Percentiles rank a stretch among this genome's conserved stretches.
Evolutionary conservation across 2,888 invertebrate species (phyloP).

Genomic region (Panopea generosa): DNA sequence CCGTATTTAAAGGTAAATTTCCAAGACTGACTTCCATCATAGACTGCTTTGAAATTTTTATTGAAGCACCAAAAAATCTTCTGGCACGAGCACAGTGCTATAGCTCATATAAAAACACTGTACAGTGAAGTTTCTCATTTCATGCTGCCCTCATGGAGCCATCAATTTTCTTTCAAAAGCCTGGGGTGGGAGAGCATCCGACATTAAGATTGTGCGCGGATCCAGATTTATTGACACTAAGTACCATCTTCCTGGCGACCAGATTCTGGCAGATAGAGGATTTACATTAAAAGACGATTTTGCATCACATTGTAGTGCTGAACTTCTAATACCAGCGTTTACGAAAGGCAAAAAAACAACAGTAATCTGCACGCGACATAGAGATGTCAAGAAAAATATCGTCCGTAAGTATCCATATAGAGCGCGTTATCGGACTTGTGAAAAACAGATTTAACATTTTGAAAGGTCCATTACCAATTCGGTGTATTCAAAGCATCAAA

Average conservation of each 20-base stretch:
- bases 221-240: constrained; percentile 47
- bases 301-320: constrained; percentile 42
- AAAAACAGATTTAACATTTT: constrained; percentile 1
- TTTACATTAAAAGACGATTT: constrained; percentile 65
- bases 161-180: constrained; percentile 55
- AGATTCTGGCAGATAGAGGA: constrained; percentile 63
- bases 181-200: constrained; percentile 63
- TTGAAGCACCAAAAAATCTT: constrained; percentile 21
- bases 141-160: constrained; percentile 40
- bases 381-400: constrained; percentile 53
- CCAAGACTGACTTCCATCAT: constrained; percentile 27
- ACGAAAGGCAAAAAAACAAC: constrained; percentile 56
- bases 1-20: constrained; percentile 13
- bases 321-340: constrained; percentile 58
- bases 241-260: constrained; percentile 58
- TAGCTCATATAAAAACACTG: constrained; percentile 29
- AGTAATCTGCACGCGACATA: constrained; percentile 55
- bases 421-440: constrained; percentile 34
- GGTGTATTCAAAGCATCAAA: not conserved
- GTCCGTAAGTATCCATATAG: constrained; percentile 58
- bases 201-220: constrained; percentile 48
- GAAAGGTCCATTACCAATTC: constrained; percentile 3
- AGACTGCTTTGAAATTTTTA: constrained; percentile 41
- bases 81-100: constrained; percentile 14
- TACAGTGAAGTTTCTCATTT: constrained; percentile 33